Evolutionary conservation across 2,113 vertebrate genomes (phyloP), one percentile per base, ranked within the genome.

Genomic region (Callospermophilus lateralis): DNA sequence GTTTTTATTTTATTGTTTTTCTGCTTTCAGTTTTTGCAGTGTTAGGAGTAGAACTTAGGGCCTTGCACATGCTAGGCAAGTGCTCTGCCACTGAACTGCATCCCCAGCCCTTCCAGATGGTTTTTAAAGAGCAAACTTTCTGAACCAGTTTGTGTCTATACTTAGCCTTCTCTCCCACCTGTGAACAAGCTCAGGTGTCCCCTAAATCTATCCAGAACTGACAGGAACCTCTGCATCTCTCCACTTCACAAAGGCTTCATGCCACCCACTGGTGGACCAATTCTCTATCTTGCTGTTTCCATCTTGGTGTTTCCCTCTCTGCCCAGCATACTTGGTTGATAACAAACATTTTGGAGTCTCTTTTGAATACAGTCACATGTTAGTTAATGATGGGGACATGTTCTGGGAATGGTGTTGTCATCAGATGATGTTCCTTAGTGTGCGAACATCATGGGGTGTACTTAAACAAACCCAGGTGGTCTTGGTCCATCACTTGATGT

Each of bases 231-330:
- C 65, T 55, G 24, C 13, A 10, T n/a, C n/a, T 74, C 42, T 26
- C 5, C 20, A 1, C 4, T 19, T 76, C 34, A 12, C 42, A 30
- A 20, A 30, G 28, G n/a, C 37, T 63, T 8, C 9, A 16, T 1
- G 3, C 26, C 5, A 1, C 5, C 12, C 3, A 3, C 32, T 22
- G 12, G 2, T 12, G 6, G 24, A 13, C 28, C 28, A 8, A 0
- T 10, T 20, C 51, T 84, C 74, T 48, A 9, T 30, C 26, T 51
- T 28, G 26, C 26, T 4, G 4, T 20, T 88, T 55, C 48, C 12
- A 11, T 88, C 24, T 37, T n/a, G 22, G 30, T 15, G n/a, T 32
- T 15, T 45, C 30, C 48, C 48, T 48, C 28, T 34, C 13, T 72
- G 39, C 10, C 22, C n/a, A 58, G 26, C 8, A 34, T 55, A 39